phyloP scores from a whole-genome alignment of 2,888 invertebrate genomes.

The Phengaris alcon region DNA sequence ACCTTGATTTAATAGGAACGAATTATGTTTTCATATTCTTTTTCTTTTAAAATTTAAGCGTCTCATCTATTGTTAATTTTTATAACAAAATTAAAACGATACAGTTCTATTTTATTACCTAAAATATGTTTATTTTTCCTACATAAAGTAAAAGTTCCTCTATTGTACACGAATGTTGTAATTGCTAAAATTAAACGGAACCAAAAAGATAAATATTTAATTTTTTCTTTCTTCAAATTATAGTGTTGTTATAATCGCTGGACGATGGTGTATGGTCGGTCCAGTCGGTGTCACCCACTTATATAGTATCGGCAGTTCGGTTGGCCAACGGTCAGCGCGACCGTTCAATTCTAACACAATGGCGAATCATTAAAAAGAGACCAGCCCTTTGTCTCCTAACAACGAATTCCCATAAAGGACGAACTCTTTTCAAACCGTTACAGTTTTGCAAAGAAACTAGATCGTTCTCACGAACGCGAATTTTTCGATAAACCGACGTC shows the following conservation, averaged over 20 bases:
- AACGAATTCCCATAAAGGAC: slow-evolving; percentile 64
- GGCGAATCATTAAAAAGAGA: slow-evolving; percentile 77
- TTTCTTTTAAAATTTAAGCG: neutral
- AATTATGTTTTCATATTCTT: no score
- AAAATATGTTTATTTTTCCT: no score
- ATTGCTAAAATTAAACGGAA: no score
- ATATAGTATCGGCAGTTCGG: slow-evolving; percentile 74
- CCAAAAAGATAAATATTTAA: no score
- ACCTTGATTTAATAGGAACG: neutral
- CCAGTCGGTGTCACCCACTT: slow-evolving; percentile 47
- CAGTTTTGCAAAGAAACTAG: slow-evolving; percentile 77
- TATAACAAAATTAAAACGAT: no score
- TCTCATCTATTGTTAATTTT: no score
- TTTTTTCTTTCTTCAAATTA: no score
- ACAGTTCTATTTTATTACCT: no score
- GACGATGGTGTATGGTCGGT: neutral
- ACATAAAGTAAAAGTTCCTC: no score
- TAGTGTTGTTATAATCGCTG: neutral
- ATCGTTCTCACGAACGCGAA: slow-evolving; percentile 76
- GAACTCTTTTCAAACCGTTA: slow-evolving; percentile 61
- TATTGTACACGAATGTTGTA: no score
- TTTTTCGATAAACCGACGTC: slow-evolving; percentile 70
- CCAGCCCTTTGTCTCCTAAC: slow-evolving; percentile 69
- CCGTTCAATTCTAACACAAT: slow-evolving; percentile 64
- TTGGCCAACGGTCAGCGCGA: slow-evolving; percentile 72